Evolutionary conservation across 2,888 invertebrate genomes (phyloP), one percentile per base, ranked within the genome.

Genomic region (Harmothoe impar): DNA sequence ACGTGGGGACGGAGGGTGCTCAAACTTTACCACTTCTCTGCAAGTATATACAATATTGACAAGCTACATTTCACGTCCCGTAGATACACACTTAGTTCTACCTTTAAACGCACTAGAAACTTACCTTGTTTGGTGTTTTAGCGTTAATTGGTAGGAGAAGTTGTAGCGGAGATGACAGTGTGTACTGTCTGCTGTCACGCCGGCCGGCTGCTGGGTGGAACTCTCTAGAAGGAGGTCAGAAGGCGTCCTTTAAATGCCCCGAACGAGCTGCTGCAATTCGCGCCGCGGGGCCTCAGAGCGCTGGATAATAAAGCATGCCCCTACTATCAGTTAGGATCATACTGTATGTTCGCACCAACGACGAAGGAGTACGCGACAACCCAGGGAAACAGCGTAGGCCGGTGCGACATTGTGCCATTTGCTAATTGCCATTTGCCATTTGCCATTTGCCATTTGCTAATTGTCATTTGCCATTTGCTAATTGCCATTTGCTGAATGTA

Each of bases 121-220:
- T 81, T 23, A 81, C 81, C 81, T 81, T 17, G 23, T 81, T 81
- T 81, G 43, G 81, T 81, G 43, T 81, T 35, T 43, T 81, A 81
- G 35, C 0, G 35, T 29, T 77, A 77, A 25, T 20, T 77, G 5
- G 23, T 81, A 35, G 33, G 35, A 23, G 31, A 31, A 77, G 77
- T 43, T 81, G 7, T 1, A 23, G 25, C 33, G 0, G 31, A 10
- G 29, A 15, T n/a, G 72, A 29, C 29, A 72, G 72, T 29, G n/a
- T 29, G 81, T 33, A 33, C 81, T 81, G 81, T 43, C 81, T 81
- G 81, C 81, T 81, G 81, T 81, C 86, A 56, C 56, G 52, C 62
- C 86, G 86, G 56, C 86, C 56, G 86, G 54, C 52, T 35, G 43
- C 52, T 56, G 15, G 31, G 86, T 56, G 23, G 86, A 56, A 86